Conservation (phyloP, 2,888 invertebrate genomes). For the Nycteola revayana region DNA sequence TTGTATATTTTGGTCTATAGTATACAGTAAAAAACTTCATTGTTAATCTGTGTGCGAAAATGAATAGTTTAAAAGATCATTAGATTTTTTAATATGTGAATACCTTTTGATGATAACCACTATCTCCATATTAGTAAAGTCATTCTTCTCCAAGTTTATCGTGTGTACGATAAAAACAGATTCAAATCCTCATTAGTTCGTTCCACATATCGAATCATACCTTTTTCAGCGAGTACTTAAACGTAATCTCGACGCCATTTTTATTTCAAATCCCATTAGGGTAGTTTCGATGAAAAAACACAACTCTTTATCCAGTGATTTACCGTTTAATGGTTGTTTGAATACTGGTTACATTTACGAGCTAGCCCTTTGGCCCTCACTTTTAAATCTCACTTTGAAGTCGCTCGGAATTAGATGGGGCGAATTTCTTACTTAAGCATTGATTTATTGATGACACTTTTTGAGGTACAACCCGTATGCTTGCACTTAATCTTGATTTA, state of each 20-base stretch:
- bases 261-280: constrained; percentile 35
- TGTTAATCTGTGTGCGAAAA: too few relatives aligned
- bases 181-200: too few relatives aligned
- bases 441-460: constrained; percentile 71
- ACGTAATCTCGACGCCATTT: constrained; percentile 12
- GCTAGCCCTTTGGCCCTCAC: constrained; percentile 43
- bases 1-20: too few relatives aligned
- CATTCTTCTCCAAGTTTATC: too few relatives aligned
- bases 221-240: background rate
- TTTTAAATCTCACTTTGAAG: constrained; percentile 65
- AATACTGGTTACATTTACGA: constrained; percentile 43
- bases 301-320: constrained; percentile 37
- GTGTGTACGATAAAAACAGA: too few relatives aligned
- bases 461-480: constrained; percentile 68
- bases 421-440: constrained; percentile 67
- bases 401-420: constrained; percentile 61
- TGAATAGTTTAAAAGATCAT: too few relatives aligned
- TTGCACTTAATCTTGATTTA: constrained; percentile 75
- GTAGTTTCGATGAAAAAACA: constrained; percentile 36
- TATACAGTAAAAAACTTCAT: too few relatives aligned
- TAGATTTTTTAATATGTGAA: too few relatives aligned
- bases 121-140: too few relatives aligned
- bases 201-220: too few relatives aligned
- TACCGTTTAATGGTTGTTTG: constrained; percentile 38
- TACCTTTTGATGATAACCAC: too few relatives aligned